Evolutionary conservation across 2,888 invertebrate genomes (phyloP).

Genomic region (Lasius platythorax): DNA sequence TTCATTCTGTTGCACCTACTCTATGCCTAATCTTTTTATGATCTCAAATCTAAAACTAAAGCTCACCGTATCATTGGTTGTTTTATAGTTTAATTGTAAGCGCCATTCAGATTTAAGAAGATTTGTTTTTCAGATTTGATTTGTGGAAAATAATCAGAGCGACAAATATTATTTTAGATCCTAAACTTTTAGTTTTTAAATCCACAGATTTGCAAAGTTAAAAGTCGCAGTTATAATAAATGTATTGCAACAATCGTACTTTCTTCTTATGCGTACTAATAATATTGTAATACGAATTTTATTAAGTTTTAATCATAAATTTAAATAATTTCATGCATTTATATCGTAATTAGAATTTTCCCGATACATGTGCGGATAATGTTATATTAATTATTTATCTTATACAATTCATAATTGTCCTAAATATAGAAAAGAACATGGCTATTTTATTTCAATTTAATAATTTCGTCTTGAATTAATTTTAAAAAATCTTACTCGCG

Average conservation of each 20-base stretch:
- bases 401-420: not conserved
- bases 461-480: not conserved
- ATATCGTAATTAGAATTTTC: not conserved
- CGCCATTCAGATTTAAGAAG: not conserved
- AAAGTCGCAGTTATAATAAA: not conserved
- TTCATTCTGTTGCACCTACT: conserved; percentile 53
- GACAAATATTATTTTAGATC: not conserved
- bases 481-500: not conserved
- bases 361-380: not conserved
- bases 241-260: not conserved
- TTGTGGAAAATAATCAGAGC: not conserved
- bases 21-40: conserved; percentile 55
- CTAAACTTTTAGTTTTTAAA: not conserved
- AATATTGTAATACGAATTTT: not conserved
- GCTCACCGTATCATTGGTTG: conserved; percentile 37
- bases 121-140: not conserved
- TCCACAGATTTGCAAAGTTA: not conserved
- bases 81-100: conserved; percentile 50
- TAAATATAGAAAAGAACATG: not conserved
- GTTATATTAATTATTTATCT: not conserved
- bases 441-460: not conserved
- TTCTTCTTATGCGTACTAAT: not conserved
- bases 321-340: conserved; percentile 1
- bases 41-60: conserved; percentile 61
- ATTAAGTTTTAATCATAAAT: not conserved